Base-by-base conservation (phyloP, 2,888 invertebrate species). In the Diarsia rubi region DNA sequence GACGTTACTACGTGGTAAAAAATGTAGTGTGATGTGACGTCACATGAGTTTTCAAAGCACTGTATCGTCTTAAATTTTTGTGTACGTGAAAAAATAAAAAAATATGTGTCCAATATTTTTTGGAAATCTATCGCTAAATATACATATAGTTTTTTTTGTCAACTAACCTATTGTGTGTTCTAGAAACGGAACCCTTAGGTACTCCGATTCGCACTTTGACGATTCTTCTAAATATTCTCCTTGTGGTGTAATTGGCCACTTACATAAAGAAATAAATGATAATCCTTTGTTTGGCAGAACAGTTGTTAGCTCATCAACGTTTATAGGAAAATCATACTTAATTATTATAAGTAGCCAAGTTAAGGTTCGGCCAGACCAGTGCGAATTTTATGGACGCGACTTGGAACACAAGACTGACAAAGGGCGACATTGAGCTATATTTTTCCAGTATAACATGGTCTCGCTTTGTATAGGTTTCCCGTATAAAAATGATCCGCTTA, bases 221-320 rank as follows among this genome's bases (percentile, higher is more conserved):
- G 16, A 54, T 63, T 45, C 3, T 37, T 31, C 21, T 24, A 37
- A 60, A 31, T 64, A 65, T 72, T 14, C 37, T 70, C 16, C 19
- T 54, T n/a, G 24, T 57, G 64, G 4, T 24, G 11, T 77, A 78
- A 78, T 65, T 77, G 78, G n/a, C 59, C 77, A 65, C 24, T 78
- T 78, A 37, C n/a, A 60, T 60, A 64, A 49, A 72, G 0, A 27
- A 77, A 44, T 44, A 60, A 52, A 47, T 19, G 14, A 16, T 24
- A 54, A 69, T 70, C n/a, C n/a, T 70, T 78, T 76, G 72, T 72
- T 77, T 37, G 5, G 8, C 27, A 45, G 45, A 78, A n/a, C 78
- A 52, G 70, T 63, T 42, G 62, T 77, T 69, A 63, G 19, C 21
- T 65, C 72, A 60, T 78, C 64, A 52, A 8, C 45, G n/a, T 65